Evolutionary conservation across 2,888 invertebrate genomes (phyloP).

Genomic region (Altica lythri): DNA sequence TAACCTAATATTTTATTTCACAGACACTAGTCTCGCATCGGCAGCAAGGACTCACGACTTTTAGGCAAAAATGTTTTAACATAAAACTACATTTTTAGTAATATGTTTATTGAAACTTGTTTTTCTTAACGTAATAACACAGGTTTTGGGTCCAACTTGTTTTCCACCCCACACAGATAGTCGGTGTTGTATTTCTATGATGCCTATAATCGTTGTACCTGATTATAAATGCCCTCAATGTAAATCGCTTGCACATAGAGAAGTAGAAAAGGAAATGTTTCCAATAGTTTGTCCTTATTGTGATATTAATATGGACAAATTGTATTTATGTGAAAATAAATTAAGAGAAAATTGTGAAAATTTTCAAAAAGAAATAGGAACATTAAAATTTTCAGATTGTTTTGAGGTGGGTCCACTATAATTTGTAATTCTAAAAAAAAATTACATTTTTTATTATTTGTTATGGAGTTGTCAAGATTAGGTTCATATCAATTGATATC

Average conservation of each 20-base stretch:
- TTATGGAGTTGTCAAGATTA: background rate
- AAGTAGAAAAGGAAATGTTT: conserved; percentile 42
- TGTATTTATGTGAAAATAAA: conserved; percentile 20
- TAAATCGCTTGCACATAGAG: conserved; percentile 46
- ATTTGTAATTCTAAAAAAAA: background rate
- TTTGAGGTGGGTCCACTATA: conserved; percentile 17
- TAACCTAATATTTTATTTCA: too few relatives aligned
- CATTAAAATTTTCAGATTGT: conserved; percentile 35
- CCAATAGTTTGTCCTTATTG: conserved; percentile 51
- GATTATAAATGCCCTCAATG: conserved; percentile 51
- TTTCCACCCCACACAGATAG: conserved; percentile 49
- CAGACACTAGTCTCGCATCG: too few relatives aligned
- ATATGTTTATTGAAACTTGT: too few relatives aligned
- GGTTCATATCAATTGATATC: too few relatives aligned
- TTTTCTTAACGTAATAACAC: conserved; percentile 31
- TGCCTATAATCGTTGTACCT: conserved; percentile 50
- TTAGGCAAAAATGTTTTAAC: too few relatives aligned
- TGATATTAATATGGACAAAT: conserved; percentile 49
- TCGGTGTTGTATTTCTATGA: conserved; percentile 50
- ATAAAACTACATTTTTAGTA: too few relatives aligned
- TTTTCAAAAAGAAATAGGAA: conserved; percentile 15
- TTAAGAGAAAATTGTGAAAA: conserved; percentile 5
- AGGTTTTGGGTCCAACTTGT: conserved; percentile 50
- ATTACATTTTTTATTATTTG: background rate
- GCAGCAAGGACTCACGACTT: too few relatives aligned